Evolutionary conservation across 2,113 vertebrate species (phyloP).

Genomic region (Myotis lucifugus): DNA sequence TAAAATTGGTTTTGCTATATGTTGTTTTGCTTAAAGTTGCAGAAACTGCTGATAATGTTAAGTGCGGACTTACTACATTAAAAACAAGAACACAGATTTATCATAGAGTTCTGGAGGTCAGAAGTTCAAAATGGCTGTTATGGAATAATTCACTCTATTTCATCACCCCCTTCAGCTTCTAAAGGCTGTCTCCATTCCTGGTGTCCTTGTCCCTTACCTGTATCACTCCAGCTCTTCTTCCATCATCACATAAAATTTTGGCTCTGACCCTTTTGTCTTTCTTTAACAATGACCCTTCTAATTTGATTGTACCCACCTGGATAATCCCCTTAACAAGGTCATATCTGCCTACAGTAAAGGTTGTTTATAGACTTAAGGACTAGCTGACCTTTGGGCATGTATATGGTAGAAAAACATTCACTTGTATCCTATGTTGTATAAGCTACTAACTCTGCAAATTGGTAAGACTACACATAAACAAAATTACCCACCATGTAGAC

Average conservation of each 20-base stretch:
- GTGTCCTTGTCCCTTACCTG: neutral
- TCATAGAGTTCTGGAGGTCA: neutral
- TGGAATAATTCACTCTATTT: too few species aligned
- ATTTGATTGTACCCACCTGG: neutral
- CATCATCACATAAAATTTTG: too few species aligned
- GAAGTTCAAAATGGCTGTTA: neutral
- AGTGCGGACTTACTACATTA: too few species aligned
- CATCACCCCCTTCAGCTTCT: neutral
- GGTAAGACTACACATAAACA: neutral
- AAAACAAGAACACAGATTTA: neutral
- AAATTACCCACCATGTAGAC: neutral
- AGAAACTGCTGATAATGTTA: too few species aligned
- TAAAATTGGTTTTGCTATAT: too few species aligned
- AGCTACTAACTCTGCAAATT: neutral
- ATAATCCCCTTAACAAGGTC: neutral
- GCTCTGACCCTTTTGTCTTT: neutral
- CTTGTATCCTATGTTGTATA: neutral
- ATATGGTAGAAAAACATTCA: neutral
- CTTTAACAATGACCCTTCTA: neutral
- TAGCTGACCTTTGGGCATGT: neutral
- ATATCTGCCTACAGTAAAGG: neutral
- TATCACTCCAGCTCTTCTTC: too few species aligned
- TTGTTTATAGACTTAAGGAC: neutral
- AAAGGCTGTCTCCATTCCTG: neutral
- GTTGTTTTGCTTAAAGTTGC: too few species aligned